Conservation (phyloP, 2,797 vertebrate genomes). For the Holocentrus rufus region DNA sequence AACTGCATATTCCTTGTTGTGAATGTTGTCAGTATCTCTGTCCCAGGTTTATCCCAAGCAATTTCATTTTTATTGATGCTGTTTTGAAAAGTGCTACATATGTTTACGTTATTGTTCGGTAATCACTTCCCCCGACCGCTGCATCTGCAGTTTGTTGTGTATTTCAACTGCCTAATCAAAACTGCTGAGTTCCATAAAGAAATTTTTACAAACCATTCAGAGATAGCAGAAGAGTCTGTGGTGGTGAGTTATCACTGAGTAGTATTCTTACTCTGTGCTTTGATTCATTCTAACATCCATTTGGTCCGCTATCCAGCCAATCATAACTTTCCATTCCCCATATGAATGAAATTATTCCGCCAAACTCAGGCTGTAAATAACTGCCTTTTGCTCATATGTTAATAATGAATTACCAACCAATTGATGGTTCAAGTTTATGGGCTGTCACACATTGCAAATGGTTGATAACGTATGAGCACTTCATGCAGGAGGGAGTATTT, state of each 20-base stretch:
- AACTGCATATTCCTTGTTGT: not conserved
- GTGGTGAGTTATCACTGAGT: constrained; percentile 4
- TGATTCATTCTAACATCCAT: constrained; percentile 36
- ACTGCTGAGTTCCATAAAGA: not conserved
- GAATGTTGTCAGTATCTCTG: constrained; percentile 18
- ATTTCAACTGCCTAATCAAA: constrained; percentile 25
- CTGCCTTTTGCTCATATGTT: constrained; percentile 18
- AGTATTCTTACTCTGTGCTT: constrained; percentile 19
- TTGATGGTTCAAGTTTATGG: not conserved
- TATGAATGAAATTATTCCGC: constrained; percentile 37
- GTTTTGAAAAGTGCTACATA: constrained; percentile 16
- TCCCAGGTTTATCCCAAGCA: not conserved
- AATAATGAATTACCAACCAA: not conserved
- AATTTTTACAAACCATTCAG: constrained; percentile 28
- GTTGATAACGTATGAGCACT: not conserved
- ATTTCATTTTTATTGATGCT: constrained; percentile 28
- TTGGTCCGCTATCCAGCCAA: constrained; percentile 11
- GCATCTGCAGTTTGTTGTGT: constrained; percentile 11
- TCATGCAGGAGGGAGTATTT: not conserved
- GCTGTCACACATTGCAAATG: not conserved
- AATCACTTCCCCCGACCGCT: constrained; percentile 9
- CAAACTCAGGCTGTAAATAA: not conserved
- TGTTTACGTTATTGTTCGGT: constrained; percentile 20
- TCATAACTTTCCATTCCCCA: constrained; percentile 27
- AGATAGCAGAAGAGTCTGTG: constrained; percentile 10